Evolutionary conservation across 2,113 vertebrate genomes (phyloP).

Genomic region (Corythornis vintsioides): DNA sequence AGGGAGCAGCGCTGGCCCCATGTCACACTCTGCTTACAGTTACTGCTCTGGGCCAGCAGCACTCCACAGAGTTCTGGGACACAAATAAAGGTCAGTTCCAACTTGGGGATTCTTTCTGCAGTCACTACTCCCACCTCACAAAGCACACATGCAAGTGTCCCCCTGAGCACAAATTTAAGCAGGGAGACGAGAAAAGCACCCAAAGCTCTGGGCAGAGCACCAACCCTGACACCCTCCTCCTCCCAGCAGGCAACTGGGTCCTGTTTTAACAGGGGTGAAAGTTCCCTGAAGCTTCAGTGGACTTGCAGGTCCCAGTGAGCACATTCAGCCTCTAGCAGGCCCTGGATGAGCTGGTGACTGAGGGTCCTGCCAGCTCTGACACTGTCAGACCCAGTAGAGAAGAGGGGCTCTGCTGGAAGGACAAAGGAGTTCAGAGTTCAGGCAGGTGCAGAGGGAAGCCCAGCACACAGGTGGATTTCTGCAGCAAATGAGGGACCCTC

Average conservation of each 20-base stretch:
- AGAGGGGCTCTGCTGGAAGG: not conserved
- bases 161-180: not conserved
- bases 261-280: not conserved
- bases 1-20: not conserved
- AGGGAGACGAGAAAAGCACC: not conserved
- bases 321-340: not conserved
- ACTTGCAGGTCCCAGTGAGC: not conserved
- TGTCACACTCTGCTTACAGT: not conserved
- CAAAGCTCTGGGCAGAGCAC: not conserved
- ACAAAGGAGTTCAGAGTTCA: not conserved
- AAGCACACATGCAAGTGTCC: not conserved
- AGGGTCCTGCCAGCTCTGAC: not conserved
- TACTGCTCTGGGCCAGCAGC: not conserved
- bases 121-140: not conserved
- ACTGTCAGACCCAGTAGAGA: not conserved
- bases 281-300: not conserved
- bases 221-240: not conserved
- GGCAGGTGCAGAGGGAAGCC: not conserved
- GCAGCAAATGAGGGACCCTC: not conserved
- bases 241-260: not conserved
- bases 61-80: not conserved
- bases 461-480: not conserved
- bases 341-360: not conserved
- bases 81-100: not conserved
- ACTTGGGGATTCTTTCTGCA: not conserved